phyloP scores from a whole-genome alignment of 1,140 invertebrate genomes.

The Oreohelix idahoensis region DNA sequence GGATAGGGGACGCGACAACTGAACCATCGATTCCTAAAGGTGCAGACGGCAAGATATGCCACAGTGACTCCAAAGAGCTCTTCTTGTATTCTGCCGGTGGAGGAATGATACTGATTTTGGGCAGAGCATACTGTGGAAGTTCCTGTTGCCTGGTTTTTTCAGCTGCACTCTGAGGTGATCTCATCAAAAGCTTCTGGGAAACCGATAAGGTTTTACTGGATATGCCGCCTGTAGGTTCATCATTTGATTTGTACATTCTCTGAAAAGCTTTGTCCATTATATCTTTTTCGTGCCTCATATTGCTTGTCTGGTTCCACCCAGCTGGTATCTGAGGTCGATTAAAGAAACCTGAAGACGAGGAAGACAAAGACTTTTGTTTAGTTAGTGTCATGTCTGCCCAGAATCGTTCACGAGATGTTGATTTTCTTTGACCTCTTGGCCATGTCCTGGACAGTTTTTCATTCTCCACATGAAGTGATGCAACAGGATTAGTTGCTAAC shows the following conservation, averaged over 20 bases:
- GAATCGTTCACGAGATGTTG: constrained; percentile 1
- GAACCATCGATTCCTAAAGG: not conserved
- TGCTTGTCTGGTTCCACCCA: not conserved
- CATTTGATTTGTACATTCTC: not conserved
- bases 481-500: not conserved
- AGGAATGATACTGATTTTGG: constrained; percentile 34
- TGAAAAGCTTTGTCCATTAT: constrained; percentile 12
- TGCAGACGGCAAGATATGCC: not conserved
- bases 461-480: constrained; percentile 29
- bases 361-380: not conserved
- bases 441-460: constrained; percentile 39
- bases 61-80: not conserved
- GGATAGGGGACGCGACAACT: not conserved
- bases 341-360: not conserved
- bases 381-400: not conserved
- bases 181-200: not conserved
- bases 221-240: not conserved
- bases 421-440: constrained; percentile 20
- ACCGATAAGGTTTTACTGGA: no score
- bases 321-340: constrained; percentile 1
- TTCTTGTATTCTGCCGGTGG: not conserved
- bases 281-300: not conserved
- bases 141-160: not conserved
- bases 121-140: not conserved
- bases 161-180: not conserved